These are phyloP conservation scores for Calephelis perditalis DNA, from an alignment of 2,888 invertebrate species.

Conservation along the genomic window DNA sequence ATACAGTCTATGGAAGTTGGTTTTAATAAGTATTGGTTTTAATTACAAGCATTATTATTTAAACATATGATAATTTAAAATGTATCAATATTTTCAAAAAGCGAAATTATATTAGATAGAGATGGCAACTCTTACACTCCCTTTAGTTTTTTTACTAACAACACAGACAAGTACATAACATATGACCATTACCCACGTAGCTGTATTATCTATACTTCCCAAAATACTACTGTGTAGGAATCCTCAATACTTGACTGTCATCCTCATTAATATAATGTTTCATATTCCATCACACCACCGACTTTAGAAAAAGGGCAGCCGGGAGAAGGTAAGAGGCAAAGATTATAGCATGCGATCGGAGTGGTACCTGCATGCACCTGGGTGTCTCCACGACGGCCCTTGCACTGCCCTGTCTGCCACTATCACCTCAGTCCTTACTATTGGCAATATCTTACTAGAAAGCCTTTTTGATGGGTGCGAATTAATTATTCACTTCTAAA, in stretches of 20 bases:
- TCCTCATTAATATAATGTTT: constrained; percentile 74
- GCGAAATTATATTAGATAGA: no score
- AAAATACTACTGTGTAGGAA: constrained; percentile 1
- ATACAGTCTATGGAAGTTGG: no score
- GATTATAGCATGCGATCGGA: constrained; percentile 66
- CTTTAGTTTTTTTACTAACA: no score
- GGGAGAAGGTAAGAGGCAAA: constrained; percentile 87
- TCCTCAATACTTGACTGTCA: constrained; percentile 40
- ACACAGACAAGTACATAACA: no score
- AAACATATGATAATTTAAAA: no score
- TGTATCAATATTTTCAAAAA: no score
- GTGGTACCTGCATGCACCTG: constrained; percentile 60
- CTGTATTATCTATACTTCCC: neutral
- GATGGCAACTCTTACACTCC: no score
- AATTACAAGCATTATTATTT: no score
- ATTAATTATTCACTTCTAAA: no score
- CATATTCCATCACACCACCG: constrained; percentile 73
- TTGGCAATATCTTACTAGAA: no score
- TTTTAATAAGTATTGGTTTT: no score
- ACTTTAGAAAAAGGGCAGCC: constrained; percentile 91
- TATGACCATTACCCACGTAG: neutral
- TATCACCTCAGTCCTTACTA: constrained; percentile 1
- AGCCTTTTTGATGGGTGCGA: no score
- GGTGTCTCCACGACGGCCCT: constrained; percentile 39
- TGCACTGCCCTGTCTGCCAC: constrained; percentile 11